Base-by-base conservation (phyloP, 30 jellyfish, hydroid and myxozoan species). In the Aurelia aurita complex sp. Pacific region DNA sequence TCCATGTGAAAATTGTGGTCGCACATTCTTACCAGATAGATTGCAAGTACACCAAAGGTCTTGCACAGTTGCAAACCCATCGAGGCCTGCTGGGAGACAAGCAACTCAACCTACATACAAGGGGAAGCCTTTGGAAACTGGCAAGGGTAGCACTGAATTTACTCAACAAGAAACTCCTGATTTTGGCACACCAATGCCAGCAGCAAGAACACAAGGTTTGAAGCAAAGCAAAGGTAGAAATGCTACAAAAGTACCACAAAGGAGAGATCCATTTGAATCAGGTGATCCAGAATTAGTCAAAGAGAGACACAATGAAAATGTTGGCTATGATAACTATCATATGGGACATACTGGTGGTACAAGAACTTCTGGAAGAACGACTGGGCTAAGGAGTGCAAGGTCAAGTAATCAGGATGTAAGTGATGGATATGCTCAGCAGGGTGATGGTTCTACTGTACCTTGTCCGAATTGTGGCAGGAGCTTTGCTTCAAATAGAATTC, bases 61-160 rank as follows among this genome's bases (percentile, higher is more conserved):
- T 2, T 92, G 98, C 75, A 92, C 98, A n/a, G 90, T 88, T 13
- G 90, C 88, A 14, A 92, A 92, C 11, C 98, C 98, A 19, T 90
- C 98, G 2, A 40, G 92, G 19, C 87, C 88, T 9, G 71, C 78
- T 60, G 76, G 75, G 17, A 76, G 88, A 50, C 73, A 64, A 52
- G 64, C 88, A 59, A 57, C 62, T 0, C 55, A 15, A 57, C 32
- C 59, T 8, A 74, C 34, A 34, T 81, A 92, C 17, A 67, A 76
- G 19, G 81, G 38, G 63, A 67, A 40, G 36, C 67, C 86, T 2
- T 71, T 57, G 18, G 55, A 63, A 2, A 69, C 5, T 35, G 46
- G 42, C 14, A 60, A 72, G 54, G 65, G 52, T 36, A 3, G 76
- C 13, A 23, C 18, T 11, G 76, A 74, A 62, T 29, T 23, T n/a